phyloP scores from a whole-genome alignment of 2,113 vertebrate species.

The Salvator merianae region DNA sequence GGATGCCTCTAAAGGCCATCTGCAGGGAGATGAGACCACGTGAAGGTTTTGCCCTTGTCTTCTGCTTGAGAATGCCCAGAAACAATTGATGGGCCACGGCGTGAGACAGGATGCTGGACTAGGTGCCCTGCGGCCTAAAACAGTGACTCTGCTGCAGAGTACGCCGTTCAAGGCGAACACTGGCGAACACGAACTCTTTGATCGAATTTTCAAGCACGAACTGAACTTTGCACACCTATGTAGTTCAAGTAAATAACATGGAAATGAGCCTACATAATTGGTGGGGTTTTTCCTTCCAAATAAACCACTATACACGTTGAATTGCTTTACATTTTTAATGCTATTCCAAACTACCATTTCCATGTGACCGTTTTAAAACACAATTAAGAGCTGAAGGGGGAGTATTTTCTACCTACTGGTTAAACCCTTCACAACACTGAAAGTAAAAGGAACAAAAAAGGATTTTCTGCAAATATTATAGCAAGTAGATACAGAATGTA shows the following conservation, averaged over 20 bases:
- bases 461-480: conserved; percentile 67
- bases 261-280: not conserved
- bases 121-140: too few species aligned
- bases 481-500: conserved; percentile 77
- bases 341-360: conserved; percentile 61
- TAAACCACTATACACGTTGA: conserved; percentile 41
- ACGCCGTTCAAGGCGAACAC: too few species aligned
- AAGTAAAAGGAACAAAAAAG: conserved; percentile 41
- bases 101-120: too few species aligned
- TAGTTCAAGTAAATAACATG: not conserved
- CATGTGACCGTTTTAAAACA: conserved; percentile 71
- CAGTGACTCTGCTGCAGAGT: too few species aligned
- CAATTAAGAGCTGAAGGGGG: conserved; percentile 60
- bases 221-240: too few species aligned
- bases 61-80: too few species aligned
- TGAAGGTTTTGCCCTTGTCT: too few species aligned
- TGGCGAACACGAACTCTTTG: too few species aligned
- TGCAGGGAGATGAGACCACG: too few species aligned
- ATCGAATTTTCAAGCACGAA: too few species aligned
- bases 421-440: conserved; percentile 66
- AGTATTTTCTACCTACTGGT: conserved; percentile 49
- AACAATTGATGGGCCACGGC: too few species aligned
- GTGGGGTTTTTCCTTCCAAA: conserved; percentile 31
- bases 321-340: conserved; percentile 70
- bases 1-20: too few species aligned